Percentiles rank a stretch among this genome's conserved stretches.
phyloP scores from a whole-genome alignment of 2,797 vertebrate species.

The Onychomys arenicola region DNA sequence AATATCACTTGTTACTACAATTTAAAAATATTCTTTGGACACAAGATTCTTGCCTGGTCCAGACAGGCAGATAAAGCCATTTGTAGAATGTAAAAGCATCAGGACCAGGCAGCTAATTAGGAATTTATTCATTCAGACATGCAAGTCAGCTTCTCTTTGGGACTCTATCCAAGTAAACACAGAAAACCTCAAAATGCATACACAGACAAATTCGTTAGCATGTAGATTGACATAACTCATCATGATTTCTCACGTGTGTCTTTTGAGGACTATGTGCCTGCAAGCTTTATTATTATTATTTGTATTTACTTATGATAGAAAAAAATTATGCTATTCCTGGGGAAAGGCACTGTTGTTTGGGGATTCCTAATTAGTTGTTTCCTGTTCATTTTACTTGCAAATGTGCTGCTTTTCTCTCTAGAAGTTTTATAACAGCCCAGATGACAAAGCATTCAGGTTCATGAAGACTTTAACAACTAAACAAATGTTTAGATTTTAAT shows the following conservation, averaged over 20 bases:
- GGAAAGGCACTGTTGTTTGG: conserved; percentile 70
- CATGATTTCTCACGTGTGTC: conserved; percentile 50
- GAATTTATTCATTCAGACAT: conserved; percentile 76
- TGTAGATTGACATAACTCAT: conserved; percentile 14
- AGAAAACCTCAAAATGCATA: conserved; percentile 38
- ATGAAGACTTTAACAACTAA: conserved; percentile 57
- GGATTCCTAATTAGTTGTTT: conserved; percentile 78
- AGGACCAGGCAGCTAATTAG: conserved; percentile 74
- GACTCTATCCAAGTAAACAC: conserved; percentile 65
- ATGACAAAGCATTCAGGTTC: conserved; percentile 73
- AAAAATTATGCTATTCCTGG: conserved; percentile 44
- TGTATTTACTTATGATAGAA: conserved; percentile 75
- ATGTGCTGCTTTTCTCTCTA: conserved; percentile 72
- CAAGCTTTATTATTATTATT: conserved; percentile 73
- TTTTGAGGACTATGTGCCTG: conserved; percentile 54
- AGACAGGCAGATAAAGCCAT: conserved; percentile 41
- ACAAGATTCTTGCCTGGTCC: background rate
- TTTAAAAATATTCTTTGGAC: conserved; percentile 34
- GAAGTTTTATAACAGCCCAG: conserved; percentile 71
- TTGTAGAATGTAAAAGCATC: conserved; percentile 55
- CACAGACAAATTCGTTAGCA: background rate
- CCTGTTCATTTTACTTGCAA: conserved; percentile 83
- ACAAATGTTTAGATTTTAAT: conserved; percentile 69
- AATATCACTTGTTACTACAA: background rate
- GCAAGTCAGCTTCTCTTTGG: conserved; percentile 76